Evolutionary conservation across 2,113 vertebrate species (phyloP).

Genomic region (Oophaga pumilio): DNA sequence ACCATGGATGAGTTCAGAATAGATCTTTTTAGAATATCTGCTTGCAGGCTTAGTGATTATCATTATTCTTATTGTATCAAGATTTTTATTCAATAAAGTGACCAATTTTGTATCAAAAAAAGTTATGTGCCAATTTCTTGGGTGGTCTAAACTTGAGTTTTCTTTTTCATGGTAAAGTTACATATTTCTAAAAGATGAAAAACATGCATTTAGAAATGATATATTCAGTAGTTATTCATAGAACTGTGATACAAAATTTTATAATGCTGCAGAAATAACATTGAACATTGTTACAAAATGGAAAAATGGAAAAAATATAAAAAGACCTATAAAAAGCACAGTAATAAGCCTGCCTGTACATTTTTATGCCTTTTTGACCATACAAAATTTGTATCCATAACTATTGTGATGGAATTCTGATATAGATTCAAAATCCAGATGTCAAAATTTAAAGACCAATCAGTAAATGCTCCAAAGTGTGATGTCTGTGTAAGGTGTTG

Average conservation of each 20-base stretch:
- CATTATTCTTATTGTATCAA: background rate
- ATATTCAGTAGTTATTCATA: background rate
- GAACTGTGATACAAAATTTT: background rate
- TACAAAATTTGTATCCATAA: background rate
- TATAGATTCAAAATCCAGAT: background rate
- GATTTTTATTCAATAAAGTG: slow-evolving; percentile 24
- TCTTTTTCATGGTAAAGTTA: background rate
- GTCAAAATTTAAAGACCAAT: background rate
- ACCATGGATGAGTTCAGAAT: slow-evolving; percentile 3
- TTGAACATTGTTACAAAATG: background rate
- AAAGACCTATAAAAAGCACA: background rate
- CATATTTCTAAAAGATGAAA: background rate
- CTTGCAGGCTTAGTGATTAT: background rate
- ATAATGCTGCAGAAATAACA: background rate
- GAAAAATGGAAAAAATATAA: background rate
- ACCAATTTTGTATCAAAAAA: slow-evolving; percentile 3
- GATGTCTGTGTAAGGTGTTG: background rate
- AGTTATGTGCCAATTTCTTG: slow-evolving; percentile 20
- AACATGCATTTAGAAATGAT: background rate
- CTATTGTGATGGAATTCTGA: background rate
- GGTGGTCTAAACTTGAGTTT: slow-evolving; percentile 13
- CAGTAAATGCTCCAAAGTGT: background rate
- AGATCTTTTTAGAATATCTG: background rate
- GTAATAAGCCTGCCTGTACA: background rate
- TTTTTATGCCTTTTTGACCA: background rate